Evolutionary conservation across 2,113 vertebrate species (phyloP), one percentile per base, ranked within the genome.

Genomic region (Phrynocephalus versicolor): DNA sequence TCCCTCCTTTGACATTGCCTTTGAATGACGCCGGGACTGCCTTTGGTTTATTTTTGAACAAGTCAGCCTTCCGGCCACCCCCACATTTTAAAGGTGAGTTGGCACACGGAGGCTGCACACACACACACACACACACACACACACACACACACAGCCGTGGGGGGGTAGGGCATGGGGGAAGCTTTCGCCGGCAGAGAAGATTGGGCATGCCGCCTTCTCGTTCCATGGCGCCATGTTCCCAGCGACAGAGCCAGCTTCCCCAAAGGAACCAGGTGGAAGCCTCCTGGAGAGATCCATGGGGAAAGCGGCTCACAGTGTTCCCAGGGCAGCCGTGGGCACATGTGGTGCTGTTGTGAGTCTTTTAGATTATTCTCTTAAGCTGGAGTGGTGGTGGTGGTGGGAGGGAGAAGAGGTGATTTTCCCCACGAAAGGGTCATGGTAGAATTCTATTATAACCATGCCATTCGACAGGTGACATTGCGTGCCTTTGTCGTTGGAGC

Each of bases 401-500:
- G 16, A 14, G 37, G 4, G 76, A 19, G 77, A 16, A 13, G n/a
- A n/a, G n/a, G n/a, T n/a, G n/a, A n/a, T n/a, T n/a, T n/a, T n/a
- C n/a, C n/a, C n/a, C n/a, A n/a, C n/a, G n/a, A n/a, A n/a, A n/a
- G n/a, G n/a, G n/a, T n/a, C n/a, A n/a, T n/a, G n/a, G n/a, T n/a
- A n/a, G n/a, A n/a, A n/a, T n/a, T n/a, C n/a, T n/a, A n/a, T n/a
- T 2, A 75, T 84, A 84, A 87, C 73, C 12, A 77, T 84, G 72
- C 71, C 25, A n/a, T 0, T 23, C 23, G 1, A 83, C 65, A 88
- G 76, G 83, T 39, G 10, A 21, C 6, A 25, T 84, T 76, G 85
- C 35, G 67, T 71, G 65, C 41, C 57, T 30, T 18, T 3, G 30
- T 8, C 8, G 45, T 3, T 57, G 15, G 18, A n/a, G n/a, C n/a